Evolutionary conservation across 2,797 vertebrate genomes (phyloP), one percentile per base, ranked within the genome.

Genomic region (Acanthiza pusilla): DNA sequence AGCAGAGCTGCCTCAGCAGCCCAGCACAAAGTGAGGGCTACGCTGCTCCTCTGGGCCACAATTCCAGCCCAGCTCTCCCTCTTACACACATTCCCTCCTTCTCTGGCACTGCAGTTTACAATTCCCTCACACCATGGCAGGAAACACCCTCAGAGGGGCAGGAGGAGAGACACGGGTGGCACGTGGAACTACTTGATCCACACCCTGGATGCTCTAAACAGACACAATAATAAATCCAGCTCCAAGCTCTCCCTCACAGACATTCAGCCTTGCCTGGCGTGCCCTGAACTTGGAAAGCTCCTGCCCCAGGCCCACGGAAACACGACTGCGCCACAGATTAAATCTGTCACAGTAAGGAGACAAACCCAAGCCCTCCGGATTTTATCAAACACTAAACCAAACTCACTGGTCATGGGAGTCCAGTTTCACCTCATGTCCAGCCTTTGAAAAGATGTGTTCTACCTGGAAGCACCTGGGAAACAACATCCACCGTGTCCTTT

Each of bases 391-490:
- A 14, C 45, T 62, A 51, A 38, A 88, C 36, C 6, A 26, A 10
- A 53, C 54, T 19, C 65, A 26, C 9, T 32, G 30, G 43, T 48
- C 17, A 13, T 5, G 11, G 1, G 27, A 30, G 6, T 51, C n/a
- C 34, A 65, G 32, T 25, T 71, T 4, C 45, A 80, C 45, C 36
- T 54, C 38, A 22, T 1, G 51, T 30, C 30, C 63, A 58, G 4
- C 87, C 85, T 92, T n/a, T 36, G 16, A 80, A 29, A 84, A 62
- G 47, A 55, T 10, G 12, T n/a, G 65, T 75, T 88, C 48, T 19
- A 91, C 87, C 53, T 95, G 94, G 67, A 96, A 98, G 94, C 36
- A 5, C 79, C 68, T 30, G 3, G 0, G 40, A 29, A 89, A 66
- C 55, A 58, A 29, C 68, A 77, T 26, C 61, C 61, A 45, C 42